Conservation (phyloP, 2,888 invertebrate species). For the Rhorus exstirpatorius region DNA sequence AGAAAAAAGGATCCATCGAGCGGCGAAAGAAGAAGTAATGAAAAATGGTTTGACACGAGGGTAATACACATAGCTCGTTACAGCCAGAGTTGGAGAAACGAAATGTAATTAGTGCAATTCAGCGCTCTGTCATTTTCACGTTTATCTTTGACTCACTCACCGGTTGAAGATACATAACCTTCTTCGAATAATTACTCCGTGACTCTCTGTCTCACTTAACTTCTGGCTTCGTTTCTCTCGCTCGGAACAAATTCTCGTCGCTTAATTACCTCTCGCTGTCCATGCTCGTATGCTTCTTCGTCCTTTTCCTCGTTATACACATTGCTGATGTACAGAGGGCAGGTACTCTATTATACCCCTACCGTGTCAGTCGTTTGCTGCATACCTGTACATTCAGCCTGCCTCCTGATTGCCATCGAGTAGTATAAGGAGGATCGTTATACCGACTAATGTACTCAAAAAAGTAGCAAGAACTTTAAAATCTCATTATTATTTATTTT, state of each 20-base stretch:
- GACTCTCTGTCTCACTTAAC: slow-evolving; percentile 34
- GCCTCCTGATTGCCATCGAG: slow-evolving; percentile 13
- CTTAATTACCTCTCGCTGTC: slow-evolving; percentile 77
- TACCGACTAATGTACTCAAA: slow-evolving; percentile 29
- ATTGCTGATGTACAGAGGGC: slow-evolving; percentile 51
- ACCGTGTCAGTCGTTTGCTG: not conserved
- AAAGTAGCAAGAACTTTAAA: slow-evolving; percentile 35
- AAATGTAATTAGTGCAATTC: slow-evolving; percentile 63
- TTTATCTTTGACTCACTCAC: slow-evolving; percentile 59
- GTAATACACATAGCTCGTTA: not conserved
- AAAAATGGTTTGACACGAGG: slow-evolving; percentile 33
- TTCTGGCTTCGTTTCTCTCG: slow-evolving; percentile 49
- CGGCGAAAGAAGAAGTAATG: not conserved
- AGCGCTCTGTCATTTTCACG: slow-evolving; percentile 47
- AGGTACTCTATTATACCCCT: slow-evolving; percentile 21
- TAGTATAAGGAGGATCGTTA: not conserved
- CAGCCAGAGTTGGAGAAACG: slow-evolving; percentile 23
- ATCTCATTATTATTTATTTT: slow-evolving; percentile 9
- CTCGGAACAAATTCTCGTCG: slow-evolving; percentile 77
- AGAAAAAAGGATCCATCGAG: not conserved
- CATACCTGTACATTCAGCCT: slow-evolving; percentile 11
- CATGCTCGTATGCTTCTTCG: slow-evolving; percentile 69
- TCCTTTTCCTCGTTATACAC: slow-evolving; percentile 68
- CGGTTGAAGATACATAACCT: slow-evolving; percentile 44
- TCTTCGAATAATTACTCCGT: slow-evolving; percentile 61